Conservation (phyloP, 2,113 vertebrate genomes). For the Passer domesticus region DNA sequence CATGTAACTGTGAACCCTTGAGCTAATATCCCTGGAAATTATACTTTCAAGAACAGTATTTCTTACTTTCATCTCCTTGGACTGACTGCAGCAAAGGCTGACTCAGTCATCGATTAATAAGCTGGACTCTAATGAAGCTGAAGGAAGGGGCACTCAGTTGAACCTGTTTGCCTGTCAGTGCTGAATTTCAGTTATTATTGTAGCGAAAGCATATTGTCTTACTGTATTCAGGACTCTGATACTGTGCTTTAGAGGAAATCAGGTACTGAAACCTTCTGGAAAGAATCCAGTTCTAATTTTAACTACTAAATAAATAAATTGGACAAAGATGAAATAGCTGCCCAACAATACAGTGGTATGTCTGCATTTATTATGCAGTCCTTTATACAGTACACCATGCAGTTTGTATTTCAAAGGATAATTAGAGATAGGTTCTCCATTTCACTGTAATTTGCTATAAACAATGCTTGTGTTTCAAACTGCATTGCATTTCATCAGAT, state of each 20-base stretch:
- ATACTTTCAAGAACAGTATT: conserved; percentile 7
- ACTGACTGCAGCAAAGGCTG: not conserved
- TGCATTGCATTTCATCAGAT: not conserved
- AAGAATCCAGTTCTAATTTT: conserved; percentile 14
- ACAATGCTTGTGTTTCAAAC: not conserved
- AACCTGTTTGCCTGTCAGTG: not conserved
- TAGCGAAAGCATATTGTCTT: conserved; percentile 12
- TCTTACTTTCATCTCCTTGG: conserved; percentile 11
- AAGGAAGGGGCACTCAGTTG: not conserved
- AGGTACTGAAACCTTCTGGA: not conserved
- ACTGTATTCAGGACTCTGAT: not conserved
- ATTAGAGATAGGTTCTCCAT: not conserved
- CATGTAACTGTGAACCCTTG: not conserved
- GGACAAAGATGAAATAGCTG: not conserved
- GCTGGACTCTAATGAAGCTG: conserved; percentile 21
- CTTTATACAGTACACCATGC: not conserved
- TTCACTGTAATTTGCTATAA: conserved; percentile 10
- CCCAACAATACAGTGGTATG: not conserved
- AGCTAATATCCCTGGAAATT: not conserved
- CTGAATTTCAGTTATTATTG: conserved; percentile 24
- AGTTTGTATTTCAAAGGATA: conserved; percentile 21
- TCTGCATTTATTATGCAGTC: not conserved
- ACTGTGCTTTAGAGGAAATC: not conserved
- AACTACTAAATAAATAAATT: not conserved
- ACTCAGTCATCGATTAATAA: not conserved